Conservation (phyloP, 2,888 invertebrate genomes). For the Polydesmus complanatus region DNA sequence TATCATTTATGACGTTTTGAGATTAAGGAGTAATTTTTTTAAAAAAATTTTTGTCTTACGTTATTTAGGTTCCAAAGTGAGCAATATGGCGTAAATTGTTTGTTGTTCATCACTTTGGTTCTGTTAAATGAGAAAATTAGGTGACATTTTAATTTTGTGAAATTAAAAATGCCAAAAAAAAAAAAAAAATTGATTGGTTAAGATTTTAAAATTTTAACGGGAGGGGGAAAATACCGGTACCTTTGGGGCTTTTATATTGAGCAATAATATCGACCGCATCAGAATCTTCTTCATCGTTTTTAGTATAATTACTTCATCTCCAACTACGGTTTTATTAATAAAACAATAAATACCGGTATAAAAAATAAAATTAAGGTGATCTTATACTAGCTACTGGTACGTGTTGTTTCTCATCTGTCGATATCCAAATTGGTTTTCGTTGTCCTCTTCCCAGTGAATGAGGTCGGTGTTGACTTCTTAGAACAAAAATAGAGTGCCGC, state of each 20-base stretch:
- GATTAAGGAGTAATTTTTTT: too few relatives aligned
- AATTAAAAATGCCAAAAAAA: too few relatives aligned
- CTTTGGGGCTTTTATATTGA: slow-evolving; percentile 57
- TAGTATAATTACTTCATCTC: slow-evolving; percentile 54
- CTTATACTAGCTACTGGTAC: slow-evolving; percentile 42
- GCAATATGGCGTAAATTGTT: slow-evolving; percentile 47
- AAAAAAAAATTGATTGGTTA: not conserved
- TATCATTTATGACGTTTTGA: slow-evolving; percentile 47
- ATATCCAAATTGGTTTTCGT: slow-evolving; percentile 49
- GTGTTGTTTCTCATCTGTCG: slow-evolving; percentile 55
- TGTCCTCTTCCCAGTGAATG: slow-evolving; percentile 60
- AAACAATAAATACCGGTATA: slow-evolving; percentile 13
- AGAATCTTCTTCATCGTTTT: slow-evolving; percentile 52
- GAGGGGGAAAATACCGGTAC: too few relatives aligned
- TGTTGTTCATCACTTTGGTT: slow-evolving; percentile 48
- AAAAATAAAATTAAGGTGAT: too few relatives aligned
- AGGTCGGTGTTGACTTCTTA: slow-evolving; percentile 64
- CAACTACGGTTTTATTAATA: slow-evolving; percentile 40
- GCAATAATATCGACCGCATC: slow-evolving; percentile 55
- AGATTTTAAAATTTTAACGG: too few relatives aligned
- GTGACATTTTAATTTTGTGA: too few relatives aligned
- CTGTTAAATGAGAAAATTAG: slow-evolving; percentile 27
- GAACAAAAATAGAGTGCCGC: slow-evolving; percentile 59
- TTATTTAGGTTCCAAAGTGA: slow-evolving; percentile 47
- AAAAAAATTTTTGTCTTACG: too few relatives aligned